Evolutionary conservation across 2,113 vertebrate genomes (phyloP).

Genomic region (Planiliza haematocheilus): DNA sequence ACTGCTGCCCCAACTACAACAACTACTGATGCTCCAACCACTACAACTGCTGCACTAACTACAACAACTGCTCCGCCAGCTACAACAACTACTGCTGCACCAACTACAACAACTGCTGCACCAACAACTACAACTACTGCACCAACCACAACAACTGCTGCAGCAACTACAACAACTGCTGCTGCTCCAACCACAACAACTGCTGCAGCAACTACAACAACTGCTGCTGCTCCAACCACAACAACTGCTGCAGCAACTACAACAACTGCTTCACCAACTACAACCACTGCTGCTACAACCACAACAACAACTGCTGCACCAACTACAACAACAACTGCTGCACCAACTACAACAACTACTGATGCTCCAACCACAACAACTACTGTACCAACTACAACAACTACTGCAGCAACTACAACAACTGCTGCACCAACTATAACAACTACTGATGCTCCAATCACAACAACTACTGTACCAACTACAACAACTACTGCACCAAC

Average conservation of each 20-base stretch:
- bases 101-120: background rate
- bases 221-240: no score
- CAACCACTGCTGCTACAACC: accelerated
- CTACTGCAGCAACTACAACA: background rate
- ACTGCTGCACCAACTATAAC: background rate
- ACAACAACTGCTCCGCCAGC: background rate
- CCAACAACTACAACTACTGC: background rate
- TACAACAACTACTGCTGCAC: no score
- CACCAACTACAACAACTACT: background rate
- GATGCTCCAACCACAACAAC: background rate
- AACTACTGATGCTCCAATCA: background rate
- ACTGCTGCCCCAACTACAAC: background rate
- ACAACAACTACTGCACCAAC: background rate
- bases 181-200: background rate
- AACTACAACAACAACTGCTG: background rate
- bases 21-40: background rate
- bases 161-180: background rate
- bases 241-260: background rate
- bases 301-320: background rate
- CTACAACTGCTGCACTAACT: background rate
- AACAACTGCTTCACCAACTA: background rate
- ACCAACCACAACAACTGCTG: background rate
- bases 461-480: no score
- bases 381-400: background rate
- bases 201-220: background rate